These are phyloP conservation scores for Hyperopisus bebe DNA, from an alignment of 2,113 vertebrate species.

Conservation along the genomic window DNA sequence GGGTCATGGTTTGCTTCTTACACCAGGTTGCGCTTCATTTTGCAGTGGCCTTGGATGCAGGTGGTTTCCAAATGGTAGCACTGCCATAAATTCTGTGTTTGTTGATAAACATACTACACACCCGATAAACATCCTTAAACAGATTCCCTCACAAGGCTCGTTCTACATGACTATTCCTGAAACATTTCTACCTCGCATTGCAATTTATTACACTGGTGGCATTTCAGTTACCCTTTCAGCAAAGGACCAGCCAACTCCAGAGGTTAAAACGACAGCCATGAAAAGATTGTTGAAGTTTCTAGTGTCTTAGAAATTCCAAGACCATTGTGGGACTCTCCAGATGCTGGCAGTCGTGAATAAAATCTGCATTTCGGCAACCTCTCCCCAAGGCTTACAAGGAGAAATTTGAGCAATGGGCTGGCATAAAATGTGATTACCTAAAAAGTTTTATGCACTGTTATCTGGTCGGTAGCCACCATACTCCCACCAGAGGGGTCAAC, in stretches of 20 bases:
- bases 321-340: neutral
- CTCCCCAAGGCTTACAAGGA: neutral
- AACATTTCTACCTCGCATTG: neutral
- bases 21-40: neutral
- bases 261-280: neutral
- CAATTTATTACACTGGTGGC: neutral
- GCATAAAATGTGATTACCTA: neutral
- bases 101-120: neutral
- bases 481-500: neutral
- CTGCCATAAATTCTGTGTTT: neutral
- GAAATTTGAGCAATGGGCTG: neutral
- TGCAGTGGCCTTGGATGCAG: neutral
- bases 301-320: neutral
- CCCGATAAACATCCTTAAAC: neutral
- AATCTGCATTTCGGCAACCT: neutral
- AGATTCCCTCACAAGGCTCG: neutral
- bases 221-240: neutral
- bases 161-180: neutral
- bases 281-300: neutral
- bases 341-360: neutral
- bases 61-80: neutral
- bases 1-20: neutral
- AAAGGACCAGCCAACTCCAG: neutral
- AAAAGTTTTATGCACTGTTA: neutral
- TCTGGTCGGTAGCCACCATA: neutral